Evolutionary conservation across 2,797 vertebrate species (phyloP).

Genomic region (Scleropages formosus): DNA sequence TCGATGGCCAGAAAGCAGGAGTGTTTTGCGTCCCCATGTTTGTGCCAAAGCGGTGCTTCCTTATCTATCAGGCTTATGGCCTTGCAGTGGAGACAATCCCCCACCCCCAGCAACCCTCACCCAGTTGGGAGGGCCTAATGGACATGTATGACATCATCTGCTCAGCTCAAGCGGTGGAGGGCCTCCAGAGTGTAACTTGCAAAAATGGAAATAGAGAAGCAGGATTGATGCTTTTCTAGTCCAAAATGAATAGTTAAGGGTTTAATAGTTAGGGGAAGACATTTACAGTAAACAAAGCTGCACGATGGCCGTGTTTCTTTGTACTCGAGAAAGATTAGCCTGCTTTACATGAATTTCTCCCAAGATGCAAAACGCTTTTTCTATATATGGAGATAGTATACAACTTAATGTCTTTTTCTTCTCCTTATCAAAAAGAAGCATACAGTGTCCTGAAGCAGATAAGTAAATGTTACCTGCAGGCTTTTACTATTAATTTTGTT

Average conservation of each 20-base stretch:
- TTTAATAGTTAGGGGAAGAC: no score
- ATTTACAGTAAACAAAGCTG: background rate
- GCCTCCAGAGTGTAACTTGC: background rate
- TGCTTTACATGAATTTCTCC: conserved; percentile 1
- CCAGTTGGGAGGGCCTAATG: background rate
- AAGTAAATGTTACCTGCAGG: no score
- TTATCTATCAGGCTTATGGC: conserved; percentile 4
- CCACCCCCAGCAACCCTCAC: background rate
- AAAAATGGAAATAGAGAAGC: background rate
- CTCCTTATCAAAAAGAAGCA: background rate
- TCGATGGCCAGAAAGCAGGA: background rate
- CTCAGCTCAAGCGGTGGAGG: background rate
- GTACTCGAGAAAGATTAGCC: background rate
- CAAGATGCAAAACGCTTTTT: conserved; percentile 13
- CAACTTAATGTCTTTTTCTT: background rate
- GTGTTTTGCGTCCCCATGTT: background rate
- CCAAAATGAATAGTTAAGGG: background rate
- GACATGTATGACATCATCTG: conserved; percentile 2
- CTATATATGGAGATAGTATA: background rate
- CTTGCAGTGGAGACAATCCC: background rate
- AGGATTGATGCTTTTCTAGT: background rate
- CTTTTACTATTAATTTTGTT: no score
- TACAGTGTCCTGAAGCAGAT: no score
- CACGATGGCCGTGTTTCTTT: background rate
- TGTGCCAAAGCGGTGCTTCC: background rate